Percentiles rank a stretch among this genome's conserved stretches.
These are phyloP conservation scores for Python bivittatus DNA, from an alignment of 2,113 vertebrate species.

Conservation along the genomic window DNA sequence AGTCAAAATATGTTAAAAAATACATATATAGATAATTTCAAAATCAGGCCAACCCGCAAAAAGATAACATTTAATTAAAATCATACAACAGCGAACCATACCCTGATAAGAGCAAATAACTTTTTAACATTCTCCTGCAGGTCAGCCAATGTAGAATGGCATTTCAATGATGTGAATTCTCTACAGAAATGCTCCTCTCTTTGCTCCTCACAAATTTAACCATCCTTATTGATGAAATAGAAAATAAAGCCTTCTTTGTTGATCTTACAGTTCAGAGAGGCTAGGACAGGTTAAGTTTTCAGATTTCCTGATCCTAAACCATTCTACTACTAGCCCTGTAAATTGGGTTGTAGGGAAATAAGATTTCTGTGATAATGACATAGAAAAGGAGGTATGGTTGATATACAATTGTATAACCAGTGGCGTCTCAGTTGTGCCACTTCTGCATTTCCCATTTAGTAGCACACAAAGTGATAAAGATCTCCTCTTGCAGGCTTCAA, in stretches of 20 bases:
- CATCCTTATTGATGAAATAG: not conserved
- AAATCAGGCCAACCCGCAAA: not conserved
- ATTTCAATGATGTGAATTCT: not conserved
- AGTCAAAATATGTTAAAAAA: not conserved
- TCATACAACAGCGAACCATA: not conserved
- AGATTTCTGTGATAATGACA: not conserved
- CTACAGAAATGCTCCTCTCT: not conserved
- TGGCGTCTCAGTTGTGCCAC: not conserved
- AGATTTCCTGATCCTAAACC: not conserved
- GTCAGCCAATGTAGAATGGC: not conserved
- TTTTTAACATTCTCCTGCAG: not conserved
- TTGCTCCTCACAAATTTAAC: not conserved
- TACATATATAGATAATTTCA: not conserved
- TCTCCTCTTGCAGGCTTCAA: not conserved
- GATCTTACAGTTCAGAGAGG: not conserved
- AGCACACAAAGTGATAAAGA: not conserved
- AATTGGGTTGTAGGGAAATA: not conserved
- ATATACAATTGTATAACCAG: no score
- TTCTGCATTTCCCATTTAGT: not conserved
- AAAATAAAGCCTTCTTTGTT: not conserved
- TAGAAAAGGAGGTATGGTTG: not conserved
- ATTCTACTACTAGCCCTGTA: not conserved
- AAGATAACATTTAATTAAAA: not conserved
- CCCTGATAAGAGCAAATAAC: not conserved
- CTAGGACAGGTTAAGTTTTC: not conserved